A percentile compares a stretch with the other conserved stretches of the same genome.
Evolutionary conservation across 2,113 vertebrate genomes (phyloP).

Genomic region (Axis porcinus): DNA sequence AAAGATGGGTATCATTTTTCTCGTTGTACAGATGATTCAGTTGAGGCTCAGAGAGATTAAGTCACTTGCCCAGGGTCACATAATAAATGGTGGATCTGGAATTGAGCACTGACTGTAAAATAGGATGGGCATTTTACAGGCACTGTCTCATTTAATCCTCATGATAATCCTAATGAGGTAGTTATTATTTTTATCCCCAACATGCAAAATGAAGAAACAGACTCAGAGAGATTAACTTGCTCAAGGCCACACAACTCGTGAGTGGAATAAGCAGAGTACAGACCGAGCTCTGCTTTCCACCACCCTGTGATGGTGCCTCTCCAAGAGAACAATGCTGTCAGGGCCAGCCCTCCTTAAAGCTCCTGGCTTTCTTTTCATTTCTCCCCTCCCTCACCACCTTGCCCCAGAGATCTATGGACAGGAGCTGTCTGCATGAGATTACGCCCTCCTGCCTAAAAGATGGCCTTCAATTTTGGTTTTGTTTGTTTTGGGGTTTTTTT

Average conservation of each 20-base stretch:
- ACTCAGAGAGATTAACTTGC: neutral
- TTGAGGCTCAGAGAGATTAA: neutral
- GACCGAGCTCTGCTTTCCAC: neutral
- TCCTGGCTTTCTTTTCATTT: neutral
- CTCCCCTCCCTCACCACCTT: neutral
- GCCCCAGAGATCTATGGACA: neutral
- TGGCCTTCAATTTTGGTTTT: neutral
- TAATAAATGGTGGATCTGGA: neutral
- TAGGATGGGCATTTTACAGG: neutral
- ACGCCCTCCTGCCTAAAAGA: neutral
- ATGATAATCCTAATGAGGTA: neutral
- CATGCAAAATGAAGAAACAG: neutral
- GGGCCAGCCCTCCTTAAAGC: neutral
- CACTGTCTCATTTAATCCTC: neutral
- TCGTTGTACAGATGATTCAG: neutral
- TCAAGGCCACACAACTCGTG: neutral
- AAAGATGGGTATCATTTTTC: neutral
- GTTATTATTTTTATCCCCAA: neutral
- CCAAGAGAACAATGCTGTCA: neutral
- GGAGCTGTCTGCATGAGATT: neutral
- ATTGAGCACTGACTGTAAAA: neutral
- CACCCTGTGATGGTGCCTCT: rapidly evolving
- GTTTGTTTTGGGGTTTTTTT: neutral
- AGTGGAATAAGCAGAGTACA: neutral
- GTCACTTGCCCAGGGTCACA: neutral